Evolutionary conservation across 2,113 vertebrate genomes (phyloP).

Genomic region (Oreocharis arfaki): DNA sequence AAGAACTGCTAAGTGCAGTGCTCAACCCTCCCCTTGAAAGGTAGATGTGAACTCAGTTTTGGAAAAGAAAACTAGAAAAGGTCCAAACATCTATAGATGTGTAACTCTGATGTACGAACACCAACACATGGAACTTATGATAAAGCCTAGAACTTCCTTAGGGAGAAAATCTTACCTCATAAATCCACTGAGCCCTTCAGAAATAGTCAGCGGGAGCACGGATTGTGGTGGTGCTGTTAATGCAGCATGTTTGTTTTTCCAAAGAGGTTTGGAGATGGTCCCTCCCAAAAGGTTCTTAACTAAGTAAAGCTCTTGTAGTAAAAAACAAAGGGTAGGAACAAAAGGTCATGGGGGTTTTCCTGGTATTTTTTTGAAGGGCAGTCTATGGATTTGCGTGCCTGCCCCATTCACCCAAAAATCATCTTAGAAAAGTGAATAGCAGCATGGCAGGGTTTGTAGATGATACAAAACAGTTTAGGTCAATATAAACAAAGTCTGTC

Average conservation of each 20-base stretch:
- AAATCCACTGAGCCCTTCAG: neutral
- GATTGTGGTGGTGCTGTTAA: neutral
- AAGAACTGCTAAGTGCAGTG: neutral
- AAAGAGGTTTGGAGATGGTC: neutral
- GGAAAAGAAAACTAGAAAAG: neutral
- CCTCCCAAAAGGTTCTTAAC: neutral
- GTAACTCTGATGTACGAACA: neutral
- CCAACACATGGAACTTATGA: neutral
- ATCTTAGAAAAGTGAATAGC: neutral
- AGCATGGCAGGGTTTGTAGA: neutral
- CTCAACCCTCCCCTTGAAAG: neutral
- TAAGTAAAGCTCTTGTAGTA: neutral
- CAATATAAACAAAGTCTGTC: neutral
- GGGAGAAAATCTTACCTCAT: neutral
- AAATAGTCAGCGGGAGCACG: neutral
- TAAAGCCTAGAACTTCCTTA: neutral
- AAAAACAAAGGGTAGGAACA: neutral
- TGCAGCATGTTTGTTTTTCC: neutral
- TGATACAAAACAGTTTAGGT: neutral
- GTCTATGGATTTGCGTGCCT: neutral
- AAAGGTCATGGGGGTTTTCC: neutral
- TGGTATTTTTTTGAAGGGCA: neutral
- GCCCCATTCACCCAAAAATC: neutral
- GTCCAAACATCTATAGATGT: neutral
- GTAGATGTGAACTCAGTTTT: neutral